Base-by-base conservation (phyloP, 2,888 invertebrate genomes). In the Mactromeris polynyma region DNA sequence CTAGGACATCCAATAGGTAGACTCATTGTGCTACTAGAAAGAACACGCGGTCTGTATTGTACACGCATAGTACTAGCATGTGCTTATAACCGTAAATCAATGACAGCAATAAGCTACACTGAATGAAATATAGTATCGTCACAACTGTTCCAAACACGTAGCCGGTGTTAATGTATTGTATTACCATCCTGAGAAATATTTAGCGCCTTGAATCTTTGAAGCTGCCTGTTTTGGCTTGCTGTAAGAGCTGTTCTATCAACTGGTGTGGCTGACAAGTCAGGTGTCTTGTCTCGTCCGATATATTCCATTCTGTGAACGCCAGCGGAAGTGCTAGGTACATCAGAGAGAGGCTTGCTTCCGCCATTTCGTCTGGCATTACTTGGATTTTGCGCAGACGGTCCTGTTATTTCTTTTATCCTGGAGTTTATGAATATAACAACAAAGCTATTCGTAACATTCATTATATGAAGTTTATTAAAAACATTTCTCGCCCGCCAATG, bases 201-300 rank as follows among this genome's bases (percentile, higher is more conserved):
- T 81, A 87, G 78, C 26, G 40, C 81, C n/a, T 85, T 51, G 77
- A 89, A 87, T 58, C 51, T 89, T 46, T 89, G 81, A 7, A 86
- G 73, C n/a, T 86, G 86, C 73, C 33, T 33, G n/a, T 79, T 79
- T 26, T 89, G 89, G 54, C 84, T 86, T 40, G 21, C 36, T 7
- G 89, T 89, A 33, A 89, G 78, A 0, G 26, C 21, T 33, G 31
- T 33, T 42, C 26, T 83, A 40, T 83, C 46, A 33, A 83, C 83
- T 4, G 83, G 83, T 9, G 83, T 83, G 3, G 83, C 83, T 26
- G 73, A 69, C n/a, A 86, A 81, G 51, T 86, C 86, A 0, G 86
- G 86, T 36, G 86, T 86, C 69, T 86, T 81, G 73, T 86, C 86
- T 21, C 86, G 64, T 73, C 77, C 46, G 54, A 42, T 31, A 31